Percentiles rank a stretch among this genome's conserved stretches.
These are phyloP conservation scores for Siniperca scherzeri DNA, from an alignment of 2,797 vertebrate genomes.

Conservation along the genomic window DNA sequence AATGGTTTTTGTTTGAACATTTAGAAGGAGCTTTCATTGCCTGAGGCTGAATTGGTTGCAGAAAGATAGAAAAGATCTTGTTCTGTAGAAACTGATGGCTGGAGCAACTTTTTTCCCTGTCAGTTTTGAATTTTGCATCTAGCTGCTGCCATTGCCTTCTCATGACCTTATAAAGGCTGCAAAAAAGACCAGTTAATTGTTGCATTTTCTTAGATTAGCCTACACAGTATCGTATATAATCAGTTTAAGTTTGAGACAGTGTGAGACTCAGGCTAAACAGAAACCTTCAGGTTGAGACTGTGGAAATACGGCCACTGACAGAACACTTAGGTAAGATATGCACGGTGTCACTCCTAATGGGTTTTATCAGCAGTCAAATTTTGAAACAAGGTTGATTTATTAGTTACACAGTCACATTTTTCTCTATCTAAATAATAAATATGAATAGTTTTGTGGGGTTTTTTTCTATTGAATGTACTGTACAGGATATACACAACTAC, in stretches of 20 bases:
- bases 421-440: constrained; percentile 41
- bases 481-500: constrained; percentile 28
- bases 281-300: constrained; percentile 48
- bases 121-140: constrained; percentile 43
- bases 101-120: constrained; percentile 50
- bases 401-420: constrained; percentile 22
- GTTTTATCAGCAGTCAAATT: constrained; percentile 27
- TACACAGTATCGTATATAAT: constrained; percentile 25
- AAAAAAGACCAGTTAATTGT: constrained; percentile 46
- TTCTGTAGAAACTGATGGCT: constrained; percentile 29
- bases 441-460: constrained; percentile 29
- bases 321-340: constrained; percentile 18
- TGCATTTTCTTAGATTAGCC: constrained; percentile 49
- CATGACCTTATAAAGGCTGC: constrained; percentile 57
- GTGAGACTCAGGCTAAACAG: constrained; percentile 57
- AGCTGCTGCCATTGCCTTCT: constrained; percentile 68
- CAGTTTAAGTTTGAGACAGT: constrained; percentile 23
- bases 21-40: constrained; percentile 23
- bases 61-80: constrained; percentile 41
- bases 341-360: constrained; percentile 24
- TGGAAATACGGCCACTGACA: constrained; percentile 23
- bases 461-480: constrained; percentile 61
- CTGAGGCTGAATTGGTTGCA: constrained; percentile 28
- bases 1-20: not conserved
- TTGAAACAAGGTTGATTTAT: constrained; percentile 38